Evolutionary conservation across 1,140 invertebrate species (phyloP).

Genomic region (Caligus rogercresseyi): DNA sequence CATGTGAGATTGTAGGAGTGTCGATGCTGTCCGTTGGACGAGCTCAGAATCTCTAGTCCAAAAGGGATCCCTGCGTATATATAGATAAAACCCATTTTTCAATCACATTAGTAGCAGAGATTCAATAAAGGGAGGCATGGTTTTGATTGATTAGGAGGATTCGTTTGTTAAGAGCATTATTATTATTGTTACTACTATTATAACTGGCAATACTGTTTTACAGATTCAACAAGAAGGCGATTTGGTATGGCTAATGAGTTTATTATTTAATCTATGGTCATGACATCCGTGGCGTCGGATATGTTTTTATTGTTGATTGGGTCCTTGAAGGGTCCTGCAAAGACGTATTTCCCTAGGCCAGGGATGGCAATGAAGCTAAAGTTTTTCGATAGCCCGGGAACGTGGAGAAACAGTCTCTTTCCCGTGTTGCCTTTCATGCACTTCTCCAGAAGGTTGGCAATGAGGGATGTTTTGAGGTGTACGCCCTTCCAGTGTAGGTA

Average conservation of each 20-base stretch:
- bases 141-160: too few species aligned
- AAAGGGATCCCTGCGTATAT: neutral
- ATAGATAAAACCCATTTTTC: too few species aligned
- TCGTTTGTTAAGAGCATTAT: too few species aligned
- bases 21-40: neutral
- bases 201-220: too few species aligned
- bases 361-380: neutral
- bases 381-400: neutral
- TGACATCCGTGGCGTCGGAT: neutral
- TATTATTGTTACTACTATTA: too few species aligned
- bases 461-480: neutral
- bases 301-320: neutral
- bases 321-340: neutral
- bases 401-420: neutral
- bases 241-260: too few species aligned
- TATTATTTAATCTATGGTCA: neutral
- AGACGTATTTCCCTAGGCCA: neutral
- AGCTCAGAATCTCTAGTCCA: neutral
- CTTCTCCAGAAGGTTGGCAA: neutral
- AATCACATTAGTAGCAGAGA: too few species aligned
- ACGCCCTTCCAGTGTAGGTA: neutral
- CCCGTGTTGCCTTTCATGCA: neutral
- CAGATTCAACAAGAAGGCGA: too few species aligned
- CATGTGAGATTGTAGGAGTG: neutral
- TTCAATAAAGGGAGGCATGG: too few species aligned